Base-by-base conservation (phyloP, 2,113 vertebrate genomes). In the Macquaria ambigua region DNA sequence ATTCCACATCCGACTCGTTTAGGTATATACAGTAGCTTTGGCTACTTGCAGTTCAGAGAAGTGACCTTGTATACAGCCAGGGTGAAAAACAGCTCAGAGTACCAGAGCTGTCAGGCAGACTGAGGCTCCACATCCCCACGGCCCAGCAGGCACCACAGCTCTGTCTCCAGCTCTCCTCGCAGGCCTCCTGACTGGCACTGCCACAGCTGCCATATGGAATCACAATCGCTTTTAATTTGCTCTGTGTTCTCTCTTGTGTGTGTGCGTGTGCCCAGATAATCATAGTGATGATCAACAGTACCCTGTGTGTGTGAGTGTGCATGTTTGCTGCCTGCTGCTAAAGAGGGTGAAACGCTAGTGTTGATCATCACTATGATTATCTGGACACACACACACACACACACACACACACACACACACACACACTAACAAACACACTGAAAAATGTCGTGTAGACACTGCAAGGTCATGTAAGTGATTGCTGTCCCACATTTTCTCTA, bases 181-280 rank as follows among this genome's bases (percentile, higher is more conserved):
- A 61, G 77, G 63, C 67, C 61, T 84, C 83, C 82, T 79, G 63
- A 84, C 64, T 64, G 90, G 80, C 72, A 85, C 82, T 63, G 69
- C 80, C 82, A 77, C 79, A 86, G 79, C 81, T 91, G 93, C 90
- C 88, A 82, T 79, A 85, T 84, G 85, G 84, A 90, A 89, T 90
- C 84, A 82, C 84, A 88, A 78, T 93, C 23, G 56, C 73, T 81
- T 89, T 90, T 85, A 82, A 92, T 92, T 85, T 87, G 87, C 81
- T 71, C 28, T 31, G 55, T 67, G 81, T 43, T 53, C 4, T 79
- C 43, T 81, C 18, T 23, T 66, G 52, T 59, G 14, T 63, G 68
- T 64, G 63, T 41, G 37, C 23, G 37, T 66, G 25, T 5, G 8
- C 7, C 34, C 58, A 74, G 28, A 83, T 80, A 85, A 88, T 80